Conservation (phyloP, 2,113 vertebrate genomes). For the Hemiscyllium ocellatum region DNA sequence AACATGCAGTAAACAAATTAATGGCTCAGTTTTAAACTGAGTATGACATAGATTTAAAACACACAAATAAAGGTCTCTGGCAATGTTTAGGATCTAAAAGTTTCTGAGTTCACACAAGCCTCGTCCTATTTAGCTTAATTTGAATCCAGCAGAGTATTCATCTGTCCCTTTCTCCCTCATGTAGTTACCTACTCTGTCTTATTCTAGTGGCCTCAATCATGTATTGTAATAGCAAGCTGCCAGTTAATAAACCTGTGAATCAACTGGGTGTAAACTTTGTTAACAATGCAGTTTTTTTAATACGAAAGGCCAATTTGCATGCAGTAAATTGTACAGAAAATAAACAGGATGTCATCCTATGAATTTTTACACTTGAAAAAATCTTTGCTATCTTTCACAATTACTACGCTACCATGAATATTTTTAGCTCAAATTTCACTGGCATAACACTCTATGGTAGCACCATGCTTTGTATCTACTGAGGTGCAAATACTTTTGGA, state of each 20-base stretch:
- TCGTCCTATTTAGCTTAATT: neutral
- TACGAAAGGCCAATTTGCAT: neutral
- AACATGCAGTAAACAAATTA: neutral
- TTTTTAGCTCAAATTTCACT: constrained; percentile 7
- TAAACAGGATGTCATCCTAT: constrained; percentile 10
- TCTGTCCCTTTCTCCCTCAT: neutral
- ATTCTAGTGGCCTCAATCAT: neutral
- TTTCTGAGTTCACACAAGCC: neutral
- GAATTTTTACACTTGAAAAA: constrained; percentile 4
- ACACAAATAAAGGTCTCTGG: neutral
- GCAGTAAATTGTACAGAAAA: neutral
- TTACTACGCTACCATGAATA: neutral
- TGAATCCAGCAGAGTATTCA: neutral
- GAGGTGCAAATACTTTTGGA: neutral
- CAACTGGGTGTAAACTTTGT: neutral
- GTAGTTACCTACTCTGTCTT: neutral
- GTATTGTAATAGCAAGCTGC: neutral
- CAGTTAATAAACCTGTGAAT: neutral
- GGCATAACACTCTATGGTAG: neutral
- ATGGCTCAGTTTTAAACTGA: neutral
- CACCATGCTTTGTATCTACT: neutral
- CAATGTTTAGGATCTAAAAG: neutral
- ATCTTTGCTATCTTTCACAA: constrained; percentile 34
- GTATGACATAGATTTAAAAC: neutral
- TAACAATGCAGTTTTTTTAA: neutral